These are phyloP conservation scores for Halcyon smyrnensis DNA, from an alignment of 2,797 vertebrate genomes.

Conservation along the genomic window DNA sequence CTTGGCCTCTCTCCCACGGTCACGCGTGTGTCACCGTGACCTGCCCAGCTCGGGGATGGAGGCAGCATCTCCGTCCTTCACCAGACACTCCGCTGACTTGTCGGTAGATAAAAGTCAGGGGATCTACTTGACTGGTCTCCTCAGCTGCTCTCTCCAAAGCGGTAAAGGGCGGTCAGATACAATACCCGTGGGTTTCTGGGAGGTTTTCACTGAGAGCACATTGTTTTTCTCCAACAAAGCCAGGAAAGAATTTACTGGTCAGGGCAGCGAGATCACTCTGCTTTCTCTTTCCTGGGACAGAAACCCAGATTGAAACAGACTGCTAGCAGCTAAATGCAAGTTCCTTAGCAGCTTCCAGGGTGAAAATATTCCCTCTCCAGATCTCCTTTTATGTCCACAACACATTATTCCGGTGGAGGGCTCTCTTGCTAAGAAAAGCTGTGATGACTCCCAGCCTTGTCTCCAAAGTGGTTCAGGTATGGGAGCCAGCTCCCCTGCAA, in stretches of 20 bases:
- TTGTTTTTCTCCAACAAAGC: conserved; percentile 32
- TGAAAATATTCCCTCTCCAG: conserved; percentile 59
- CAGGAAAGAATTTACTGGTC: conserved; percentile 17
- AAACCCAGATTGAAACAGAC: conserved; percentile 44
- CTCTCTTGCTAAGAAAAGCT: conserved; percentile 64
- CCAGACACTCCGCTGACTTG: not conserved
- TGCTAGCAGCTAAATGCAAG: conserved; percentile 55
- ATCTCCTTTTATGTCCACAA: conserved; percentile 67
- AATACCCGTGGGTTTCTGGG: conserved; percentile 14
- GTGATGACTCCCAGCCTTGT: conserved; percentile 42
- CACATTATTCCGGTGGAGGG: conserved; percentile 54
- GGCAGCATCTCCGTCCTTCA: not conserved
- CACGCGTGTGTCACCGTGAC: not conserved
- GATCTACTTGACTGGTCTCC: not conserved
- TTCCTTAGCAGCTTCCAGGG: conserved; percentile 44
- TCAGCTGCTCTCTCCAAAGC: not conserved
- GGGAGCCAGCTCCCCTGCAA: conserved; percentile 39
- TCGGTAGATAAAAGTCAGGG: not conserved
- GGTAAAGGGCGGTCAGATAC: not conserved
- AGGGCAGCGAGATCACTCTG: not conserved
- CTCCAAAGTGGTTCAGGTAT: conserved; percentile 47
- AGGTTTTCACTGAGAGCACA: conserved; percentile 6
- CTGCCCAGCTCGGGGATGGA: not conserved
- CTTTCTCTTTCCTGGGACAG: conserved; percentile 49
- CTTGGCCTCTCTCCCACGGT: not conserved